Conservation (phyloP, 2,888 invertebrate genomes). For the Erebia palarica region DNA sequence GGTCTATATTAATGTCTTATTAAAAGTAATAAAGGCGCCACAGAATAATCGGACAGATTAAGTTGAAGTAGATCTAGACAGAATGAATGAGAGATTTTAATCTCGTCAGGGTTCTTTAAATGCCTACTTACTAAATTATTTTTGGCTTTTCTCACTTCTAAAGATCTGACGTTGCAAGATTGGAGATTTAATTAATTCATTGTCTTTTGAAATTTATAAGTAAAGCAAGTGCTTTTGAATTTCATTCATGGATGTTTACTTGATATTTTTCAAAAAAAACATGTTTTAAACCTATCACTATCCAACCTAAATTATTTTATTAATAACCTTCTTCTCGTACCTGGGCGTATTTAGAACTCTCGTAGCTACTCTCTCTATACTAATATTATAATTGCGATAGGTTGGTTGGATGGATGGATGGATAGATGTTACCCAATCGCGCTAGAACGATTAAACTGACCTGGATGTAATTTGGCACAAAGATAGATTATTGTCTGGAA, state of each 20-base stretch:
- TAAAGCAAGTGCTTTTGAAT: not conserved
- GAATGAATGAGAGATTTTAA: conserved; percentile 11
- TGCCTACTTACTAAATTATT: conserved; percentile 10
- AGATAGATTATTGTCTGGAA: too few species aligned
- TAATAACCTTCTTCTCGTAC: too few species aligned
- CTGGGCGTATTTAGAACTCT: too few species aligned
- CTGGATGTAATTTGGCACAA: too few species aligned
- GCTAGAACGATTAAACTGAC: too few species aligned
- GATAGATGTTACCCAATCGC: too few species aligned
- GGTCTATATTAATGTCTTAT: conserved; percentile 36
- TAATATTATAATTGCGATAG: too few species aligned
- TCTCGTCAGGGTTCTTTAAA: conserved; percentile 2
- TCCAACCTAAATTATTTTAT: too few species aligned
- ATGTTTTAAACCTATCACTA: too few species aligned
- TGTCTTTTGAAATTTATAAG: not conserved
- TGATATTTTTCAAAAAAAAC: too few species aligned
- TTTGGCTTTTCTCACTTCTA: not conserved
- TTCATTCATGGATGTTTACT: not conserved
- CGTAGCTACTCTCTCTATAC: too few species aligned
- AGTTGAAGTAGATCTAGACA: conserved; percentile 13
- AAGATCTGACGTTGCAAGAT: not conserved
- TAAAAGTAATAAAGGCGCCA: conserved; percentile 38
- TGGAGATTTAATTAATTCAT: not conserved
- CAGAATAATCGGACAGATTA: conserved; percentile 36
- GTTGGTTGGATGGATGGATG: too few species aligned